Conservation (phyloP, 1,140 invertebrate species). For the Liolophura sinensis region DNA sequence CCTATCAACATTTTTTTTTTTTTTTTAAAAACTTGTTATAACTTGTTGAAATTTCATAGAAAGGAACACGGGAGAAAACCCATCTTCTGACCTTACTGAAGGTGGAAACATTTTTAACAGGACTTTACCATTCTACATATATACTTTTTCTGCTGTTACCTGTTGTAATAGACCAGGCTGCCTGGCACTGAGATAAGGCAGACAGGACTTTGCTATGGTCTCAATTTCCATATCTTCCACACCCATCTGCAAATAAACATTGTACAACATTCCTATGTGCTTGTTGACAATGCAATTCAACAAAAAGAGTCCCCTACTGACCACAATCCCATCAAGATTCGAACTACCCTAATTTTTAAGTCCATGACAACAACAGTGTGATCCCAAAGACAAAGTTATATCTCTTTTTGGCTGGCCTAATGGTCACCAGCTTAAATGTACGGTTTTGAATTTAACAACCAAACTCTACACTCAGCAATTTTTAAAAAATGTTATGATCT, state of each 20-base stretch:
- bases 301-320: neutral
- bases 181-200: slow-evolving; percentile 34
- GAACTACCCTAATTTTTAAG: neutral
- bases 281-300: too few species aligned
- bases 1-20: too few species aligned
- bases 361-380: too few species aligned
- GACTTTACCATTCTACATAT: neutral
- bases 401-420: too few species aligned
- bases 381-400: too few species aligned
- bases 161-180: slow-evolving; percentile 36
- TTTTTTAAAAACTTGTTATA: neutral
- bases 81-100: neutral
- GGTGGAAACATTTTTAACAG: neutral
- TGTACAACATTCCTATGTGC: neutral
- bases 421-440: too few species aligned
- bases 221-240: slow-evolving; percentile 30
- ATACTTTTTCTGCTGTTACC: slow-evolving; percentile 18
- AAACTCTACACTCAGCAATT: too few species aligned
- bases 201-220: slow-evolving; percentile 25
- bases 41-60: neutral
- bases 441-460: too few species aligned
- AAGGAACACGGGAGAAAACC: neutral
- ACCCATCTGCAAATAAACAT: slow-evolving; percentile 26
- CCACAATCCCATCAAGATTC: neutral
- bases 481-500: too few species aligned